These are phyloP conservation scores for Oscheius sp. DNA, from an alignment of 2,888 invertebrate genomes.

Conservation along the genomic window DNA sequence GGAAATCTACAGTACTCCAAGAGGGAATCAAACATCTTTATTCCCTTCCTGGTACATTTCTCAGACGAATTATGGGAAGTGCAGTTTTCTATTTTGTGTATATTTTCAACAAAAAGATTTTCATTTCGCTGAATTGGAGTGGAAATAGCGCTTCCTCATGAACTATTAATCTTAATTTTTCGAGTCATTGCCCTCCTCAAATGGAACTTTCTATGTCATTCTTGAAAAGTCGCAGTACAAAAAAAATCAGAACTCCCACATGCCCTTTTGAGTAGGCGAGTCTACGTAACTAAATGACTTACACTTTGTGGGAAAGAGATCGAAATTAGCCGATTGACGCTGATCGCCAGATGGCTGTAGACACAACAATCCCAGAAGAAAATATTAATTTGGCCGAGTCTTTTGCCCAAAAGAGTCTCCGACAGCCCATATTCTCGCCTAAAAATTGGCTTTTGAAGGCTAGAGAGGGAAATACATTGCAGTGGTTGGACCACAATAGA, in stretches of 20 bases:
- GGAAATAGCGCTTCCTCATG: too few relatives aligned
- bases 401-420: slow-evolving; percentile 30
- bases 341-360: slow-evolving; percentile 49
- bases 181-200: too few relatives aligned
- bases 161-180: too few relatives aligned
- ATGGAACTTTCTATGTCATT: too few relatives aligned
- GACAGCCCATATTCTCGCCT: slow-evolving; percentile 29
- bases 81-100: neutral
- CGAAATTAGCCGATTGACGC: slow-evolving; percentile 46
- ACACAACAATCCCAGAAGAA: slow-evolving; percentile 53
- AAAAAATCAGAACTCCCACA: too few relatives aligned
- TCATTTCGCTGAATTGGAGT: too few relatives aligned
- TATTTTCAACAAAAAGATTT: too few relatives aligned
- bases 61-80: neutral
- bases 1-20: too few relatives aligned
- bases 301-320: slow-evolving; percentile 46
- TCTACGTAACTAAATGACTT: too few relatives aligned
- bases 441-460: neutral
- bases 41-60: neutral
- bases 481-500: slow-evolving; percentile 39
- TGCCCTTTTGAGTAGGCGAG: too few relatives aligned
- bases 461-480: slow-evolving; percentile 31
- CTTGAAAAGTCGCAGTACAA: too few relatives aligned
- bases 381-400: slow-evolving; percentile 47
- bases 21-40: too few relatives aligned